Percentiles rank a stretch among this genome's conserved stretches.
Conservation (phyloP, 2,888 invertebrate species). For the Ophioninae sp. region DNA sequence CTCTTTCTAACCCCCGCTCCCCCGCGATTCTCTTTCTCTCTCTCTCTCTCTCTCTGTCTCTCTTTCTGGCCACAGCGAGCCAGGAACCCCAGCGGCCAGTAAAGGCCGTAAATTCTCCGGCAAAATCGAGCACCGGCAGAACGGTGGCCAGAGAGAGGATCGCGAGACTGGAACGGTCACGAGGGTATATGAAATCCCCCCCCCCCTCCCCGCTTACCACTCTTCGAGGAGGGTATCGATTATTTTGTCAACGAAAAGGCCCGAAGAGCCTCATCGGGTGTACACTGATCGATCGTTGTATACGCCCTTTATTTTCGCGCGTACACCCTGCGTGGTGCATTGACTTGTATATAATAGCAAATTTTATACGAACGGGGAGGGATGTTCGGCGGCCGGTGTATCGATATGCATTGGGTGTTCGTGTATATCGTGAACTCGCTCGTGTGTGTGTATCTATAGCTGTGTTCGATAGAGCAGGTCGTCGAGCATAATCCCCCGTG, state of each 20-base stretch:
- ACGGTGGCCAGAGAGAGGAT: constrained; percentile 7
- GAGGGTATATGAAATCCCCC: constrained; percentile 29
- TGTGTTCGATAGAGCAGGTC: constrained; percentile 9
- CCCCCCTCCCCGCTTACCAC: no score
- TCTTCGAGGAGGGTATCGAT: neutral
- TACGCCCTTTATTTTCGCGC: neutral
- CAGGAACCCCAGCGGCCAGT: constrained; percentile 33
- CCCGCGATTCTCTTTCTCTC: neutral
- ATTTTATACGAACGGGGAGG: neutral
- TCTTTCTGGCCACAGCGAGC: constrained; percentile 18
- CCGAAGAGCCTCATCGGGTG: neutral
- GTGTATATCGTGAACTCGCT: neutral
- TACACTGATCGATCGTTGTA: neutral
- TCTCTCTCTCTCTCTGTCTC: constrained; percentile 3
- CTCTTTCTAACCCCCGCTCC: neutral
- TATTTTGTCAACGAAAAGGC: neutral
- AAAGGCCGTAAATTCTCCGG: constrained; percentile 58
- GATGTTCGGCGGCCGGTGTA: neutral
- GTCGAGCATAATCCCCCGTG: constrained; percentile 23
- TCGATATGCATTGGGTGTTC: neutral
- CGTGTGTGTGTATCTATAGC: neutral
- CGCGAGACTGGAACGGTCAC: constrained; percentile 46
- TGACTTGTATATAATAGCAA: constrained; percentile 6
- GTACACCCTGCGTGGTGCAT: neutral
- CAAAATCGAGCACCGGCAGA: constrained; percentile 56